Evolutionary conservation across 2,888 invertebrate species (phyloP), one percentile per base, ranked within the genome.

Genomic region (Argynnis bischoffii): DNA sequence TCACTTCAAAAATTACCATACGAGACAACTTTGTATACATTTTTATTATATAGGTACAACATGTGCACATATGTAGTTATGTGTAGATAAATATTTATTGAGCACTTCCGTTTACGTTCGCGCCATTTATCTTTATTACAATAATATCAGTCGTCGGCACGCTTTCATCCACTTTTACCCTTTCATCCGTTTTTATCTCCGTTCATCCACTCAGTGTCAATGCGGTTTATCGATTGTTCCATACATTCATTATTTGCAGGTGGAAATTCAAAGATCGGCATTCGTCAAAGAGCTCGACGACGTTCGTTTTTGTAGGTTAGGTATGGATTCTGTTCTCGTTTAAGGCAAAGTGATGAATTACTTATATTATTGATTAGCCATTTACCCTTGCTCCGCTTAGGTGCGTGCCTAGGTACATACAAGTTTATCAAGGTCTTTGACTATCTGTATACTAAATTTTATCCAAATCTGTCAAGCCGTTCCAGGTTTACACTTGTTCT

Each of bases 181-280:
- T 61, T 61, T 61, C 31, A 61, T 61, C 61, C 35, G 50, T 35
- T 51, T 51, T 51, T 51, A 59, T 61, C 61, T 35, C 0, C 14
- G 31, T 64, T 26, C 64, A 59, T 59, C 47, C 65, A 65, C 65
- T 54, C 53, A 18, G 65, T 26, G 65, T 59, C 65, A 53, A 65
- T 65, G 59, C 31, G 26, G 31, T 65, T 31, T 47, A 65, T 59
- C 46, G 65, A 65, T 57, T 59, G 53, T 16, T 47, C 59, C 46
- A 18, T 59, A 15, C 57, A 65, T 65, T 51, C 65, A 56, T 56
- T 35, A 61, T 41, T 51, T 41, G 61, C 14, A 51, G 61, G 51
- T 51, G 51, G 15, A 61, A 61, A 61, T 61, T 60, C 50, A 51
- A 61, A 61, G 50, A 14, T 16, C 14, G 16, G 6, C 14, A 51